A percentile compares a stretch with the other conserved stretches of the same genome.
These are phyloP conservation scores for Corythornis madagascariensis DNA, from an alignment of 2,113 vertebrate species.

Conservation along the genomic window DNA sequence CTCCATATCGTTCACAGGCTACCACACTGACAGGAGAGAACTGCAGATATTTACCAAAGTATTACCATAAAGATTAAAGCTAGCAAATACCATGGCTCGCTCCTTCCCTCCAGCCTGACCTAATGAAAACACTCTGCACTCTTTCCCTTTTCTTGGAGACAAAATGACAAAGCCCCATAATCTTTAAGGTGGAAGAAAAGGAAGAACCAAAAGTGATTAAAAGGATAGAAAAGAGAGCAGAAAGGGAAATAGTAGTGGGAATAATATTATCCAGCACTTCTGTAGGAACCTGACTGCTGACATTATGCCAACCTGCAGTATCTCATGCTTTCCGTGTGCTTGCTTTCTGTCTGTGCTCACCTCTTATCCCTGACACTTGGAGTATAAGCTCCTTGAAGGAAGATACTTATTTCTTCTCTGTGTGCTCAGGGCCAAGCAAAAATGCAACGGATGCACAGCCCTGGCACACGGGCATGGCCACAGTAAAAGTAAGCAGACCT, in stretches of 20 bases:
- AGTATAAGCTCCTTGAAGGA: background rate
- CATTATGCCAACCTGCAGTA: background rate
- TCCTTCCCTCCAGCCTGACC: constrained; percentile 50
- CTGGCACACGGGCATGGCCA: fast-evolving
- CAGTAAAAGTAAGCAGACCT: background rate
- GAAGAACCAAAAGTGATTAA: constrained; percentile 47
- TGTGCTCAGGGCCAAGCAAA: background rate
- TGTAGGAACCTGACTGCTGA: background rate
- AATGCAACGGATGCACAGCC: background rate
- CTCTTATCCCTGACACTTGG: background rate
- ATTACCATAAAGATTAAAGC: constrained; percentile 74
- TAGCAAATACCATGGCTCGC: background rate
- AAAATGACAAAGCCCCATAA: constrained; percentile 63
- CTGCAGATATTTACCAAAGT: constrained; percentile 64
- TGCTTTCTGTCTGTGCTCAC: background rate
- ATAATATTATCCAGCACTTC: constrained; percentile 10
- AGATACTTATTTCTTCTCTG: background rate
- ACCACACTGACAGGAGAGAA: constrained; percentile 51
- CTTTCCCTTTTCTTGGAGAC: constrained; percentile 26
- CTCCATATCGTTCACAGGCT: constrained; percentile 62
- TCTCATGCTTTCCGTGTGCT: background rate
- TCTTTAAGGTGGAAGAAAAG: constrained; percentile 44
- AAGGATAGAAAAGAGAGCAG: constrained; percentile 19
- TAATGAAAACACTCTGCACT: constrained; percentile 44
- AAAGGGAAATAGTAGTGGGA: background rate